Base-by-base conservation (phyloP, 1,140 invertebrate species). In the Diploscapter pachys region DNA sequence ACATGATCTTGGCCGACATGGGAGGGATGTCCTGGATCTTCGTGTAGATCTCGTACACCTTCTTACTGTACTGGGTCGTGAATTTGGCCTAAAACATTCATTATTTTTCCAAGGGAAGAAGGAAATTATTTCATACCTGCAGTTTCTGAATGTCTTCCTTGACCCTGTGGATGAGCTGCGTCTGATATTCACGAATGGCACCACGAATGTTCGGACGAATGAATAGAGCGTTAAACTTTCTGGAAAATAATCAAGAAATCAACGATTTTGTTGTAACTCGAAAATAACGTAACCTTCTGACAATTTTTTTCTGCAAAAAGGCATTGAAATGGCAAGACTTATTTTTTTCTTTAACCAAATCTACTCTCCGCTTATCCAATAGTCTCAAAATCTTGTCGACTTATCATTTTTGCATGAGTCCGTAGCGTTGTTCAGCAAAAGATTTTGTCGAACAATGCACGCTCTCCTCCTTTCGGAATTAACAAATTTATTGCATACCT, bases 121-220 rank as follows among this genome's bases (percentile, higher is more conserved):
- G 11, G 50, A 2, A 0, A 6, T 50, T 67, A 9, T 49, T 8
- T 86, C 97, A 98, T 85, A 98, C 95, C 87, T 99, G 96, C 5
- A 99, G 87, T 2, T 93, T 91, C 86, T 98, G 95, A 83, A 99
- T 99, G 84, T 99, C 97, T 85, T 98, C 96, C 86, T 99, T 99
- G 5, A 99, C 96, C 76, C 95, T 90, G 86, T 99, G 95, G 85
- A 99, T 99, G 52, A 99, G 89, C 86, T 99, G 95, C 0, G 96
- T 98, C 88, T 99, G 97, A 87, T 99, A 99, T 88, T 99, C 96
- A 56, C 96, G 88, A 79, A 99, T 99, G 51, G 97, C 96, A 31
- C 96, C 96, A 74, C 95, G 55, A 83, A 99, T 99, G 87, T 99
- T 96, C 4, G 96, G 96, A 11, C 97, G 90, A 4, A 99, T 95